These are phyloP conservation scores for Drosophila setosimentum DNA, from an alignment of 2,888 invertebrate species.

Conservation along the genomic window DNA sequence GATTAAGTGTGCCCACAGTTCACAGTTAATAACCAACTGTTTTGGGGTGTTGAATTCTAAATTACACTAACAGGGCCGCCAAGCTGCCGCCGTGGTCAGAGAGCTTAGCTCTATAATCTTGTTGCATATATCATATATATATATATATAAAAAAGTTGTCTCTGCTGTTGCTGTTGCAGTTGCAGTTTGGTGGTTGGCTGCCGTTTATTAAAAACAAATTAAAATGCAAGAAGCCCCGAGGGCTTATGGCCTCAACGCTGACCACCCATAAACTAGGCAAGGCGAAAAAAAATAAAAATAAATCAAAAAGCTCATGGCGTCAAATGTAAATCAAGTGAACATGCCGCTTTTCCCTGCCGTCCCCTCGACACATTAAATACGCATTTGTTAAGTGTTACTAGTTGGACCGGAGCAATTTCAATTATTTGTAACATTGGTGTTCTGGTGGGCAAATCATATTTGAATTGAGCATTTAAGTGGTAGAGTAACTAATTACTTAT, in stretches of 20 bases:
- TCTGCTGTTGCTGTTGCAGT: constrained; percentile 26
- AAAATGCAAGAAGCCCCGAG: constrained; percentile 71
- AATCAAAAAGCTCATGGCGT: constrained; percentile 59
- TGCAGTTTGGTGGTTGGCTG: constrained; percentile 23
- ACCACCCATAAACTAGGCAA: constrained; percentile 73
- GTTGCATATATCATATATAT: constrained; percentile 69
- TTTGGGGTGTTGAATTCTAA: constrained; percentile 75
- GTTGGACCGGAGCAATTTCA: constrained; percentile 37
- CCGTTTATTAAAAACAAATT: constrained; percentile 78
- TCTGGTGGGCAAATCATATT: constrained; percentile 64
- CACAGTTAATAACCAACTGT: constrained; percentile 59
- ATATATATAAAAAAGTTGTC: constrained; percentile 39
- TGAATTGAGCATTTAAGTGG: constrained; percentile 51
- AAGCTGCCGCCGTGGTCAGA: constrained; percentile 48
- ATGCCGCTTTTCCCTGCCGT: constrained; percentile 20
- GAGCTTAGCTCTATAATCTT: constrained; percentile 64
- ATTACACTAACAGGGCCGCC: constrained; percentile 65
- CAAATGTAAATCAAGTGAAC: constrained; percentile 70
- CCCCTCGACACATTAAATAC: constrained; percentile 80
- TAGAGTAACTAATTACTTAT: not conserved
- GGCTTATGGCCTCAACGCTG: constrained; percentile 73
- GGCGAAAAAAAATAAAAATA: constrained; percentile 18
- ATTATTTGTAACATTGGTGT: constrained; percentile 36
- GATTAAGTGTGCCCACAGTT: constrained; percentile 44
- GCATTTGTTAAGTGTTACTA: constrained; percentile 78